These are phyloP conservation scores for Amphiprion clarkii DNA, from an alignment of 2,797 vertebrate species.

Conservation along the genomic window DNA sequence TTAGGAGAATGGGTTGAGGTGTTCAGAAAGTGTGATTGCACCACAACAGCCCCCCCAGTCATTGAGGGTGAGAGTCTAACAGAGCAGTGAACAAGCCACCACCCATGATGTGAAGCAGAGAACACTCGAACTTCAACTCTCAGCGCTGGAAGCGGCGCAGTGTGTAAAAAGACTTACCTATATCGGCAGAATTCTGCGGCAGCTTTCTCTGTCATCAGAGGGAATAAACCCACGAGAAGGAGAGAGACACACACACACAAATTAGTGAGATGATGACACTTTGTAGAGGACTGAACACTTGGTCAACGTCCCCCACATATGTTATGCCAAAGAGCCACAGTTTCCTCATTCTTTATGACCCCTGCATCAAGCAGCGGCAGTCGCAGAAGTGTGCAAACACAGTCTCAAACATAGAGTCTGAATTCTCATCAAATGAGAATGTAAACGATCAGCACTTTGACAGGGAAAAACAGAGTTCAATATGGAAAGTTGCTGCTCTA, in stretches of 20 bases:
- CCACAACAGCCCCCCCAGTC: slow-evolving; percentile 37
- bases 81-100: slow-evolving; percentile 67
- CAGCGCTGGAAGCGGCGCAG: slow-evolving; percentile 61
- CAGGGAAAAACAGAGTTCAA: not conserved
- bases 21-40: slow-evolving; percentile 29
- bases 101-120: slow-evolving; percentile 64
- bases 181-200: slow-evolving; percentile 81
- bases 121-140: slow-evolving; percentile 72
- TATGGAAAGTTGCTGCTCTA: slow-evolving; percentile 7
- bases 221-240: slow-evolving; percentile 84
- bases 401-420: slow-evolving; percentile 6
- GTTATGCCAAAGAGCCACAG: slow-evolving; percentile 50
- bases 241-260: slow-evolving; percentile 87
- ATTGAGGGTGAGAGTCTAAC: slow-evolving; percentile 56
- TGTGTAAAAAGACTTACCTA: slow-evolving; percentile 86
- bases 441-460: slow-evolving; percentile 20
- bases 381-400: slow-evolving; percentile 36
- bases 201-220: slow-evolving; percentile 87
- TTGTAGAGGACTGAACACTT: slow-evolving; percentile 72
- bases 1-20: slow-evolving; percentile 34
- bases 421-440: slow-evolving; percentile 74
- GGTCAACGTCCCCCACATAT: slow-evolving; percentile 60
- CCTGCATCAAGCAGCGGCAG: slow-evolving; percentile 61
- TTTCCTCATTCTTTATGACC: slow-evolving; percentile 51
- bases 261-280: slow-evolving; percentile 83